Conservation (phyloP, 1,140 invertebrate genomes). For the Hylaeus volcanicus region DNA sequence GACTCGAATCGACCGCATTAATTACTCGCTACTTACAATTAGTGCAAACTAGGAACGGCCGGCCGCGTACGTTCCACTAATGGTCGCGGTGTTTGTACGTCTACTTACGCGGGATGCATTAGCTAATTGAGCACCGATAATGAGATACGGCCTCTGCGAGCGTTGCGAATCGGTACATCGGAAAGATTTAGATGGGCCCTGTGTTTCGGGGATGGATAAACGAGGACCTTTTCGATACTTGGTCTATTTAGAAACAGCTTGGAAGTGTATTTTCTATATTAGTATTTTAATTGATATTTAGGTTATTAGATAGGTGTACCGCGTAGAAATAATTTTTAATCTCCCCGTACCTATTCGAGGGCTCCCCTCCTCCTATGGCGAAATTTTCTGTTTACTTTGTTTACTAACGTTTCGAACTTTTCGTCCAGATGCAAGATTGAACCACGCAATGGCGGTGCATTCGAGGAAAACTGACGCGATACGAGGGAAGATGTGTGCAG, state of each 20-base stretch:
- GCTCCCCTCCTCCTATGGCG: too few species aligned
- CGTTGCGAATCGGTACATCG: background rate
- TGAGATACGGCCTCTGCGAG: background rate
- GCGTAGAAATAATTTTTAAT: too few species aligned
- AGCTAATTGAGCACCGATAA: constrained; percentile 25
- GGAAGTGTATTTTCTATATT: too few species aligned
- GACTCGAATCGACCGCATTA: constrained; percentile 73
- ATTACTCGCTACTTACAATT: constrained; percentile 76
- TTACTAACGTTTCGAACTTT: background rate
- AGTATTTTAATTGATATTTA: too few species aligned
- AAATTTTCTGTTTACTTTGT: background rate
- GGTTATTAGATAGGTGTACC: too few species aligned
- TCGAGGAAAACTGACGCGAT: constrained; percentile 1
- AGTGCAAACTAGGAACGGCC: constrained; percentile 55
- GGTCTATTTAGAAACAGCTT: too few species aligned
- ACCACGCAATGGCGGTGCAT: background rate
- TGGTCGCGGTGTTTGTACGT: constrained; percentile 36
- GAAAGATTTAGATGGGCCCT: background rate
- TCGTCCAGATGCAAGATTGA: background rate
- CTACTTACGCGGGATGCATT: constrained; percentile 31
- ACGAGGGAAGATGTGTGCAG: constrained; percentile 5
- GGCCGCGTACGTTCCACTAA: constrained; percentile 31
- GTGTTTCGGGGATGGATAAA: background rate
- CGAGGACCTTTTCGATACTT: too few species aligned
- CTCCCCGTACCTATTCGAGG: too few species aligned